phyloP scores from a whole-genome alignment of 2,888 invertebrate genomes.

The Trileptium ribeirensis region DNA sequence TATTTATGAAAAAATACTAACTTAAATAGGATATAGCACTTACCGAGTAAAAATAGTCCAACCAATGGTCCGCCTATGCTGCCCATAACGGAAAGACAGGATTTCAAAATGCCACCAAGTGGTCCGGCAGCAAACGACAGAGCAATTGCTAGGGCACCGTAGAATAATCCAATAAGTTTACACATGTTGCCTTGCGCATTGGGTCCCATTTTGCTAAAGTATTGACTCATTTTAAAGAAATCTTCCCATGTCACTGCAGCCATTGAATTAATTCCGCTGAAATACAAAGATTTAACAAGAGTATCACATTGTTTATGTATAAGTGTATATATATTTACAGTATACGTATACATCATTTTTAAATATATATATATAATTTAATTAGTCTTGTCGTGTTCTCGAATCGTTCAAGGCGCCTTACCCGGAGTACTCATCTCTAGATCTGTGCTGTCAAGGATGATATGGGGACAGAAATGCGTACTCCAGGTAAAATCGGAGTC shows the following conservation, averaged over 20 bases:
- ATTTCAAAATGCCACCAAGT: slow-evolving; percentile 38
- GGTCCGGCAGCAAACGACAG: slow-evolving; percentile 36
- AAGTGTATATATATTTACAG: too few relatives aligned
- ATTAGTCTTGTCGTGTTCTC: too few relatives aligned
- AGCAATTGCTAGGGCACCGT: slow-evolving; percentile 31
- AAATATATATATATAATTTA: too few relatives aligned
- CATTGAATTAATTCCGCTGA: slow-evolving; percentile 38
- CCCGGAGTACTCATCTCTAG: too few relatives aligned
- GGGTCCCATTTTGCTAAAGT: not conserved
- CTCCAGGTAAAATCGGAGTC: too few relatives aligned
- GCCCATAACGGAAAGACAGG: slow-evolving; percentile 61
- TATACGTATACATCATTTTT: too few relatives aligned
- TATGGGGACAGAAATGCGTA: too few relatives aligned
- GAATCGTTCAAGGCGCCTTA: too few relatives aligned
- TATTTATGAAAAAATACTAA: too few relatives aligned
- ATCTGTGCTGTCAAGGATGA: too few relatives aligned
- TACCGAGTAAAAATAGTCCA: slow-evolving; percentile 74
- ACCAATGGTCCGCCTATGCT: slow-evolving; percentile 79
- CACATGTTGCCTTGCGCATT: not conserved
- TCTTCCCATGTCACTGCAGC: slow-evolving; percentile 40
- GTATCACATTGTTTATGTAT: too few relatives aligned
- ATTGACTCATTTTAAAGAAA: slow-evolving; percentile 30
- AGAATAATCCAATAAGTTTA: not conserved
- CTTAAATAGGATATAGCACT: too few relatives aligned
- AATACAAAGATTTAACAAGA: not conserved